These are phyloP conservation scores for Metaphire vulgaris DNA, from an alignment of 1,140 invertebrate species.

Conservation along the genomic window DNA sequence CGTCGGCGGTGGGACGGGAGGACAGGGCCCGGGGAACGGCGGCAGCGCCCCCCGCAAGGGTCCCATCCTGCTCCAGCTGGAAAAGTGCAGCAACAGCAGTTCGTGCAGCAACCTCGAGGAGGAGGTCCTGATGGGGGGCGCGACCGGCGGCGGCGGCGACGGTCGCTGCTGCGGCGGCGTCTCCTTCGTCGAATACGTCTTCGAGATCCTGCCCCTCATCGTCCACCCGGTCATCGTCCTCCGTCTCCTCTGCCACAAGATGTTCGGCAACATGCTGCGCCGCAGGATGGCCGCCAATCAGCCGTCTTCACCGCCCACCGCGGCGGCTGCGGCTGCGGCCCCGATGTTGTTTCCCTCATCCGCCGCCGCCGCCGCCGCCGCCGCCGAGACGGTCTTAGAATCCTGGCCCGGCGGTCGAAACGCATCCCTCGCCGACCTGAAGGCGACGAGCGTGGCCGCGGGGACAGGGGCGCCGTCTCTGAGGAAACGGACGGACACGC, in stretches of 20 bases:
- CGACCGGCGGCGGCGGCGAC: background rate
- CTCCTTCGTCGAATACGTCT: slow-evolving; percentile 44
- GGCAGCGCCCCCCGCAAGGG: background rate
- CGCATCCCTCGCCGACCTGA: background rate
- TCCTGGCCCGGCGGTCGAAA: background rate
- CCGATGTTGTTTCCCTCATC: no score
- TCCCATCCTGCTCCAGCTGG: background rate
- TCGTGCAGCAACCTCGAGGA: background rate
- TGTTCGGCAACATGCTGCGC: slow-evolving; percentile 47
- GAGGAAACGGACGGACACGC: background rate
- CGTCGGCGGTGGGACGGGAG: no score
- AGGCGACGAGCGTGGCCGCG: background rate
- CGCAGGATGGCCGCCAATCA: background rate
- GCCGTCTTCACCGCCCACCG: background rate
- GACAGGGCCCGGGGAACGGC: background rate
- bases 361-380: no score
- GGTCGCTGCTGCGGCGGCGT: slow-evolving; percentile 23
- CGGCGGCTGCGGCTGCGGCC: background rate
- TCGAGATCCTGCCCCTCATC: slow-evolving; percentile 54
- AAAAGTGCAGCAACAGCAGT: background rate
- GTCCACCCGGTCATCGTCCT: slow-evolving; percentile 60
- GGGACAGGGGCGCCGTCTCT: background rate
- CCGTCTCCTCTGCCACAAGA: slow-evolving; percentile 58
- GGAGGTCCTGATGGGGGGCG: background rate
- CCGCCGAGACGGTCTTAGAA: slow-evolving; percentile 3